Conservation (phyloP, 2,797 vertebrate genomes). For the Psittacula derbiana region DNA sequence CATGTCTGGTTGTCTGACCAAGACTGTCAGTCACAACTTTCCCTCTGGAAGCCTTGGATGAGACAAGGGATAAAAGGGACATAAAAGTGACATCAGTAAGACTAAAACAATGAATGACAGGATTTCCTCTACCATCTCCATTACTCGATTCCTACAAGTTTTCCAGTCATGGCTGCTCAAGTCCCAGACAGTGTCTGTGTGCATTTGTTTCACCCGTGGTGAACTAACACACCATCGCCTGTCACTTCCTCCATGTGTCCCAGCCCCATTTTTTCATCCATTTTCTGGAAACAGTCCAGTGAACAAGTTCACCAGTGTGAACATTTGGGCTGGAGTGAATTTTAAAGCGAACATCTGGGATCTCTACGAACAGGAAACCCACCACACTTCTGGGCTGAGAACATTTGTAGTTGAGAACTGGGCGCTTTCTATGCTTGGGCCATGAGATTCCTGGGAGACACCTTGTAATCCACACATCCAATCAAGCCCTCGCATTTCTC, state of each 20-base stretch:
- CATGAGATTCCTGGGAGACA: not conserved
- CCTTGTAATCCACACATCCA: not conserved
- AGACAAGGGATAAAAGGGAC: constrained; percentile 43
- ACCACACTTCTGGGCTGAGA: not conserved
- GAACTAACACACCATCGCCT: not conserved
- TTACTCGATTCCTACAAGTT: constrained; percentile 17
- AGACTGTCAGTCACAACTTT: constrained; percentile 60
- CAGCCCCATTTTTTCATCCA: not conserved
- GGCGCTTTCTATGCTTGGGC: not conserved
- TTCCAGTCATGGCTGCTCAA: not conserved
- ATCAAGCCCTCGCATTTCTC: not conserved
- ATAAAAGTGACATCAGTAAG: constrained; percentile 59
- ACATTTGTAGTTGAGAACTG: not conserved
- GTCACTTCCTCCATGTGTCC: not conserved
- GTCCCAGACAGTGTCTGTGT: not conserved
- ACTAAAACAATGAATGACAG: constrained; percentile 46
- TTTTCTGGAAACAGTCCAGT: not conserved
- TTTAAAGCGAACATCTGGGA: constrained; percentile 48
- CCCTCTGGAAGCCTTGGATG: constrained; percentile 36
- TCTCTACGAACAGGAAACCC: constrained; percentile 36
- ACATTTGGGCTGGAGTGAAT: not conserved
- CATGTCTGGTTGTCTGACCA: constrained; percentile 57
- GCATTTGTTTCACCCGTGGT: not conserved
- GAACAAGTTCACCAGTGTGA: not conserved
- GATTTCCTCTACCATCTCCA: constrained; percentile 60